A percentile compares a stretch with the other conserved stretches of the same genome.
These are phyloP conservation scores for Semicossyphus pulcher DNA, from an alignment of 2,113 vertebrate genomes.

Conservation along the genomic window DNA sequence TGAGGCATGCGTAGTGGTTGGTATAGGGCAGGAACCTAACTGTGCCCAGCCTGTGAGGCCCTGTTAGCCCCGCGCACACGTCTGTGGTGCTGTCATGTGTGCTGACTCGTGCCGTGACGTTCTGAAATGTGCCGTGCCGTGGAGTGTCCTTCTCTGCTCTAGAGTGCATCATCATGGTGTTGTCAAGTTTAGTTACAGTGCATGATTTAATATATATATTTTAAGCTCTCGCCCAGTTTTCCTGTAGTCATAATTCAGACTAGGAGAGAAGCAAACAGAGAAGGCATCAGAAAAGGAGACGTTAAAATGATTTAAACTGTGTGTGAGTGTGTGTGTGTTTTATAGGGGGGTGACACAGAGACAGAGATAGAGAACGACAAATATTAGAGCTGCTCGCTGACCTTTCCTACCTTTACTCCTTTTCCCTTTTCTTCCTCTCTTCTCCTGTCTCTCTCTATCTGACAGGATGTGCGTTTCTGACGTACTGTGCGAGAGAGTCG, in stretches of 20 bases:
- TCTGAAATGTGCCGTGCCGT: constrained; percentile 72
- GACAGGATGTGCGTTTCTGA: constrained; percentile 93
- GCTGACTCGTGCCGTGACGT: constrained; percentile 78
- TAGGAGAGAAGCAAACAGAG: constrained; percentile 39
- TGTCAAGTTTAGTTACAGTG: constrained; percentile 65
- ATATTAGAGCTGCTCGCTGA: constrained; percentile 42
- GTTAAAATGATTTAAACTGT: constrained; percentile 48
- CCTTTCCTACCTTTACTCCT: constrained; percentile 30
- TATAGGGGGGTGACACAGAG: constrained; percentile 19
- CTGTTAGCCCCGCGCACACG: constrained; percentile 72
- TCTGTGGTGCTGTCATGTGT: constrained; percentile 78
- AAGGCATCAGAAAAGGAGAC: constrained; percentile 28
- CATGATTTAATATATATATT: constrained; percentile 63
- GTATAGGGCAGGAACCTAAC: constrained; percentile 57
- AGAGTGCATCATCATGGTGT: constrained; percentile 70
- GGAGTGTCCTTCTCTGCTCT: constrained; percentile 74
- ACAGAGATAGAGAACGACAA: constrained; percentile 43
- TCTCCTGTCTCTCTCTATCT: constrained; percentile 45
- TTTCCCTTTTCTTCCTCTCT: constrained; percentile 16
- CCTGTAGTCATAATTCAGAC: constrained; percentile 18
- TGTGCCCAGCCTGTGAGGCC: constrained; percentile 67
- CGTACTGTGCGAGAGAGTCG: constrained; percentile 92
- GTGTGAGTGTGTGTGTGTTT: constrained; percentile 46
- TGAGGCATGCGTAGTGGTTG: constrained; percentile 75
- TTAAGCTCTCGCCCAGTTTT: constrained; percentile 28